Evolutionary conservation across 2,113 vertebrate species (phyloP).

Genomic region (Apteryx mantelli): DNA sequence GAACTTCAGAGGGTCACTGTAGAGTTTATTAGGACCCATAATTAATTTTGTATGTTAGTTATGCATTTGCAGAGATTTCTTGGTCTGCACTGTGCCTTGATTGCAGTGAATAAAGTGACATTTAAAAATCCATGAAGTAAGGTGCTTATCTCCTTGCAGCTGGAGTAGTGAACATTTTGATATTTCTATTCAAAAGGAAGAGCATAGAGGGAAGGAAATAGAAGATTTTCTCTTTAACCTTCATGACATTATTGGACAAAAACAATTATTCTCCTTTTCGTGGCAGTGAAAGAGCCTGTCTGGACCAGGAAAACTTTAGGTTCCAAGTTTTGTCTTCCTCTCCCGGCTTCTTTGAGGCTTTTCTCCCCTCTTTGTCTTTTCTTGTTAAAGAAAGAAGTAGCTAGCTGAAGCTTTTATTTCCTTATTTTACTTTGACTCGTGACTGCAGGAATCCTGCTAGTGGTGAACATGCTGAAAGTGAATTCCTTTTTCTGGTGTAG

Average conservation of each 20-base stretch:
- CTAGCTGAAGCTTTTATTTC: neutral
- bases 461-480: neutral
- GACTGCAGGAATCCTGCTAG: neutral
- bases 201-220: neutral
- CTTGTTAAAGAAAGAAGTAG: neutral
- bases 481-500: neutral
- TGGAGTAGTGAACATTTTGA: neutral
- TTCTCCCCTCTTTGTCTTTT: neutral
- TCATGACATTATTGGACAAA: neutral
- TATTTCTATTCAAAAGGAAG: neutral
- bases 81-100: neutral
- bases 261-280: neutral
- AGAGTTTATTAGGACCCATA: neutral
- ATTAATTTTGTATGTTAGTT: neutral
- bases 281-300: neutral
- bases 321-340: neutral
- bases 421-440: neutral
- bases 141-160: neutral
- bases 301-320: neutral
- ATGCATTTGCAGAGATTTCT: neutral
- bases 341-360: neutral
- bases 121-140: neutral
- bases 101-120: neutral
- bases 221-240: neutral
- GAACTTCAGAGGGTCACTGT: neutral